Conservation (phyloP, 1,140 invertebrate species). For the Coenobita brevimanus region DNA sequence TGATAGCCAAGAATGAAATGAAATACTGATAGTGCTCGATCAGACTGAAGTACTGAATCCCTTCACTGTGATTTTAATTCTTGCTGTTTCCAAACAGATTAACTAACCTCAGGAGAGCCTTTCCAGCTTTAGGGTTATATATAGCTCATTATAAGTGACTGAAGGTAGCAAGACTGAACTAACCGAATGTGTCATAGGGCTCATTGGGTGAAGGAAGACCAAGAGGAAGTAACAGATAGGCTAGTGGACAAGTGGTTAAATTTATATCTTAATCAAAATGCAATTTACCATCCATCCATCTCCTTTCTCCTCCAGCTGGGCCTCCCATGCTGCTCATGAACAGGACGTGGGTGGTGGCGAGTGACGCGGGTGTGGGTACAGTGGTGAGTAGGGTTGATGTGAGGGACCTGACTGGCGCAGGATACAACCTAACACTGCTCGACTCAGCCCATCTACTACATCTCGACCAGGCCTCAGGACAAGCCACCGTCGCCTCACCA, state of each 20-base stretch:
- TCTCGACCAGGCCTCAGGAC: slow-evolving; percentile 11
- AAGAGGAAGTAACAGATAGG: neutral
- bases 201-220: too few species aligned
- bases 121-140: too few species aligned
- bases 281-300: neutral
- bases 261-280: neutral
- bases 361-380: slow-evolving; percentile 14
- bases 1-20: too few species aligned
- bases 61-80: too few species aligned
- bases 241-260: neutral
- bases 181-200: too few species aligned
- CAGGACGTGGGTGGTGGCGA: neutral
- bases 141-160: too few species aligned
- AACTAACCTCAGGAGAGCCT: too few species aligned
- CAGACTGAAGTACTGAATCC: too few species aligned
- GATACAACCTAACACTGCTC: slow-evolving; percentile 22
- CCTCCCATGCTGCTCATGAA: slow-evolving; percentile 19
- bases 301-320: slow-evolving; percentile 12
- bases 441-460: neutral
- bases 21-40: too few species aligned
- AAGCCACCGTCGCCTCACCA: slow-evolving; percentile 17
- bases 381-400: slow-evolving; percentile 25
- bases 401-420: slow-evolving; percentile 18
- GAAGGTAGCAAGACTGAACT: too few species aligned
- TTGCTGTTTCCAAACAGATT: too few species aligned